Evolutionary conservation across 2,113 vertebrate genomes (phyloP).

Genomic region (mouse (Mus musculus)): GRCm39 chr5:86248501-86249000

Average conservation of each 20-base stretch:
- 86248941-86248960: neutral
- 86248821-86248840: neutral
- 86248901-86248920: neutral
- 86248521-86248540: neutral
- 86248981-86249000: neutral
- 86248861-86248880: neutral
- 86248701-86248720: neutral
- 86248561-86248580: neutral
- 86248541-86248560: neutral
- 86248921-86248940: neutral
- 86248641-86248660: neutral
- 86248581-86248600: neutral
- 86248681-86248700: neutral
- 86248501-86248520: neutral
- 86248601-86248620: neutral
- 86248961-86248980: neutral
- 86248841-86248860: neutral
- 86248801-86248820: neutral
- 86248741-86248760: neutral
- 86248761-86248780: neutral
- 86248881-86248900: neutral
- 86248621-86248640: neutral
- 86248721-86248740: neutral
- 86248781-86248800: neutral
- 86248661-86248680: neutral